These are phyloP conservation scores for Callosobruchus maculatus DNA, from an alignment of 2,888 invertebrate species.

Conservation along the genomic window DNA sequence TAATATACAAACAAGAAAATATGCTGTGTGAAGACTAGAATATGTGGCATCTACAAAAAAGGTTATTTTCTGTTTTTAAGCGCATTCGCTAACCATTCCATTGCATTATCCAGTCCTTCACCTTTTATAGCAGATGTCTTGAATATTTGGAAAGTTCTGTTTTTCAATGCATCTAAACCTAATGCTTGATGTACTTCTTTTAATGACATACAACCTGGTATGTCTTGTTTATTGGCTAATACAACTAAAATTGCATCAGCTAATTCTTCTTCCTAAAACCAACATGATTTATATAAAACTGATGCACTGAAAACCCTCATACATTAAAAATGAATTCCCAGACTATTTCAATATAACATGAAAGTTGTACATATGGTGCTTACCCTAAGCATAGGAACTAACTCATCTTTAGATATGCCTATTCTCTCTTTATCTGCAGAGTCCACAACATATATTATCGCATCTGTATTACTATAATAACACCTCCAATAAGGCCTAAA, in stretches of 20 bases:
- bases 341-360: neutral
- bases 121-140: slow-evolving; percentile 98
- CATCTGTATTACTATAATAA: slow-evolving; percentile 99
- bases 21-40: neutral
- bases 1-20: neutral
- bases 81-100: slow-evolving; percentile 97
- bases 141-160: slow-evolving; percentile 98
- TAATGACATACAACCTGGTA: slow-evolving; percentile 94
- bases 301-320: no score
- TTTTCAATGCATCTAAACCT: slow-evolving; percentile 91
- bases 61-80: slow-evolving; percentile 83
- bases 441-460: slow-evolving; percentile 99
- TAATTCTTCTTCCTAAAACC: slow-evolving; percentile 88
- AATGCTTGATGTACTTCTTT: slow-evolving; percentile 96
- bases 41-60: neutral
- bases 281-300: no score
- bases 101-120: slow-evolving; percentile 96
- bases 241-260: slow-evolving; percentile 94
- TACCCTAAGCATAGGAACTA: slow-evolving; percentile 94
- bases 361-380: slow-evolving; percentile 32
- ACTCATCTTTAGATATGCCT: slow-evolving; percentile 97
- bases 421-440: slow-evolving; percentile 98
- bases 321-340: no score
- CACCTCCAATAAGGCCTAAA: slow-evolving; percentile 98
- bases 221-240: slow-evolving; percentile 98